Conservation (phyloP, 2,113 vertebrate genomes). For the Theristicus caerulescens region DNA sequence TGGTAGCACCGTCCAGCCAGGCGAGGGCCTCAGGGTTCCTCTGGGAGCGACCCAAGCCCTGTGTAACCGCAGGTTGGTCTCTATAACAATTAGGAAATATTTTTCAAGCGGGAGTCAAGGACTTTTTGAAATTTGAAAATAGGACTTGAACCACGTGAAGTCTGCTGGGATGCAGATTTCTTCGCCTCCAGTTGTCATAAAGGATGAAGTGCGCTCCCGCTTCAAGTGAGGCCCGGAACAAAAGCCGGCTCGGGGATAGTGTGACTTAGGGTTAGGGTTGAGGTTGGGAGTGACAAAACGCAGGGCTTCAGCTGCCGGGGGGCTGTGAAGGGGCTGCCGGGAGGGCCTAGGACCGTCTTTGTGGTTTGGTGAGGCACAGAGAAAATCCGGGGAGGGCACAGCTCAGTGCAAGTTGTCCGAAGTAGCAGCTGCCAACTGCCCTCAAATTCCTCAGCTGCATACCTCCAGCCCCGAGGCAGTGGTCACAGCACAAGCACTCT, state of each 20-base stretch:
- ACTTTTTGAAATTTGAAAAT: background rate
- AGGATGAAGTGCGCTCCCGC: background rate
- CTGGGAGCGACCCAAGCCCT: accelerated
- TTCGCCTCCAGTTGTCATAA: background rate
- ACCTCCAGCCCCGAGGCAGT: background rate
- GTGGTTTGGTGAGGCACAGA: background rate
- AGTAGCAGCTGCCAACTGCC: background rate
- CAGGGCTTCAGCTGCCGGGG: background rate
- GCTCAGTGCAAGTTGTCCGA: background rate
- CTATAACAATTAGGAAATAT: background rate
- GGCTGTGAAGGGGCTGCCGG: background rate
- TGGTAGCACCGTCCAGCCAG: background rate
- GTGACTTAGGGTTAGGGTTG: background rate
- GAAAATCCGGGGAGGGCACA: background rate
- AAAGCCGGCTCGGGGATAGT: background rate
- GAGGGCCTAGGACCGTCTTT: background rate
- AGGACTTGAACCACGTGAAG: background rate
- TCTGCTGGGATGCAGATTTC: background rate
- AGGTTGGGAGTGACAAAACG: background rate
- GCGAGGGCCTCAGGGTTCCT: background rate
- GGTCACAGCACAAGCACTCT: background rate
- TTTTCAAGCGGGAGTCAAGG: background rate
- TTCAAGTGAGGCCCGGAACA: background rate
- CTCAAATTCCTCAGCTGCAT: background rate
- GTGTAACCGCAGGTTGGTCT: accelerated